Evolutionary conservation across 2,797 vertebrate genomes (phyloP), one percentile per base, ranked within the genome.

Genomic region (Leuciscus waleckii): DNA sequence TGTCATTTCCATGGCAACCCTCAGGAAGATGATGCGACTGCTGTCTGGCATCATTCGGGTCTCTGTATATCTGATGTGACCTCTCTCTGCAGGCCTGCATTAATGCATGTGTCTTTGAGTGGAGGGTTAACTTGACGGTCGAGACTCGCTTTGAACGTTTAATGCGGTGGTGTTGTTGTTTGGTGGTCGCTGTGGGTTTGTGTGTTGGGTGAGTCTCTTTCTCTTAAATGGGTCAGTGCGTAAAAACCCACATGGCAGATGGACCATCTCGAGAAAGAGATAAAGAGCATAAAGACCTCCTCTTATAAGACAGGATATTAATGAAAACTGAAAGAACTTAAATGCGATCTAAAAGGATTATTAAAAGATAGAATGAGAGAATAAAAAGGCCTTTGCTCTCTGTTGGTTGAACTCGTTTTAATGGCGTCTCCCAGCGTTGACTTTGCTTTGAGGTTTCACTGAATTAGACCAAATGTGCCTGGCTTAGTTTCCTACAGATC

Each of bases 381-480:
- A 74, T 68, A 32, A 77, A 80, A 65, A 37, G 9, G 11, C 19
- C 8, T 26, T n/a, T 76, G 67, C 58, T 68, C 29, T 84, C 23
- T 67, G 67, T 29, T 70, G 82, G 69, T 81, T 54, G 29, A 56
- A 26, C 54, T 61, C 35, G 56, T 73, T 85, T 82, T 84, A 87
- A 85, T 82, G 71, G 70, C 39, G 9, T 37, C 67, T 43, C 75
- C 61, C 23, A 85, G 79, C 51, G 41, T 79, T 46, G 74, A 58
- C 77, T 82, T 85, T 74, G 67, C 46, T 74, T 65, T 71, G 68
- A 85, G 82, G 84, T 74, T 63, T 81, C 49, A 65, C 78, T 81
- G 49, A 58, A 67, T 76, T 76, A 71, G 56, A 79, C 54, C 82
- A 77, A 70, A 77, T 71, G 71, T 65, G 49, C 70, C 32, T 81